A percentile compares a stretch with the other conserved stretches of the same genome.
Conservation (phyloP, 1,140 invertebrate genomes). For the Solenopsis fugax region DNA sequence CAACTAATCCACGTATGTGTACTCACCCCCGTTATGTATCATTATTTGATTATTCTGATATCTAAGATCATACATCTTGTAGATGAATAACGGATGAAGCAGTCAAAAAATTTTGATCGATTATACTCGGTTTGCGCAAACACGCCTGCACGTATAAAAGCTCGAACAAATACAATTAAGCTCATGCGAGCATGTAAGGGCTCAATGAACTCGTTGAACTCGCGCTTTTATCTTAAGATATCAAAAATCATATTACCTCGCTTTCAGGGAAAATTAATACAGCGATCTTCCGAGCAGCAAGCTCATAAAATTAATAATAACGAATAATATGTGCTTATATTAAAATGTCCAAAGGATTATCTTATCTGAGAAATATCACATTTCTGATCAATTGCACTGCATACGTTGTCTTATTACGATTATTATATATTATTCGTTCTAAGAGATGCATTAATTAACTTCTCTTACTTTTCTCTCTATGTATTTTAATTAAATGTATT, state of each 20-base stretch:
- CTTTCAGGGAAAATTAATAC: neutral
- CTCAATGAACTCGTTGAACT: neutral
- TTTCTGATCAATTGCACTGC: neutral
- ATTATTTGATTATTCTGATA: constrained; percentile 19
- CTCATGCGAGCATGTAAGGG: neutral
- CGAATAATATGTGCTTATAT: neutral
- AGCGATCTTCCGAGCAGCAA: neutral
- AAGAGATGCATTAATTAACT: constrained; percentile 28
- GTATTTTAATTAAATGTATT: neutral
- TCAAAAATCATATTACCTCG: neutral
- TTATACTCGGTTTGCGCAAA: constrained; percentile 6
- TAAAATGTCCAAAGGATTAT: constrained; percentile 7
- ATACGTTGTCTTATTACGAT: neutral
- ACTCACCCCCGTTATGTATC: neutral
- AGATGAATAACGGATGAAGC: constrained; percentile 20
- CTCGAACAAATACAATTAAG: constrained; percentile 24
- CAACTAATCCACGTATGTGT: constrained; percentile 13
- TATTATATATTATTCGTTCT: constrained; percentile 25
- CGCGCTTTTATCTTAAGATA: neutral
- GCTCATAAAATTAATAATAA: neutral
- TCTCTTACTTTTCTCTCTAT: neutral
- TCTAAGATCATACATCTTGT: constrained; percentile 28
- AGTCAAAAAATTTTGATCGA: constrained; percentile 42
- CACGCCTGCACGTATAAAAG: neutral
- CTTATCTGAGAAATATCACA: neutral